Conservation (phyloP, 1,140 invertebrate genomes). For the Aphis craccivora region DNA sequence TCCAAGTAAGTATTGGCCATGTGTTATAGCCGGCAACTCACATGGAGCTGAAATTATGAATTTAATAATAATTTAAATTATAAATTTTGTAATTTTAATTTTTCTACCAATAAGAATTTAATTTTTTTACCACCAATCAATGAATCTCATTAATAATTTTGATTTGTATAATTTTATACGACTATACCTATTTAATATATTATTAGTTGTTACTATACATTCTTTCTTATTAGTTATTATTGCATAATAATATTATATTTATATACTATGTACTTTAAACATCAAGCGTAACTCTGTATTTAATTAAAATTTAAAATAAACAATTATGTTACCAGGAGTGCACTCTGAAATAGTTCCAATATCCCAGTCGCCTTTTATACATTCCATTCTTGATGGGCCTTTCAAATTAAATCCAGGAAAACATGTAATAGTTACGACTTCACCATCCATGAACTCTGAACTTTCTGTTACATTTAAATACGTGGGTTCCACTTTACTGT, state of each 20-base stretch:
- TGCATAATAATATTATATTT: not conserved
- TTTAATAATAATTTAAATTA: slow-evolving; percentile 19
- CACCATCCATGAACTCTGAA: slow-evolving; percentile 70
- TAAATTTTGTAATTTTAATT: not conserved
- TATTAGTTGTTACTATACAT: not conserved
- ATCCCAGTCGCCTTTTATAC: slow-evolving; percentile 82
- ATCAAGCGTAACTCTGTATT: not conserved
- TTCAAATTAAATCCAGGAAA: slow-evolving; percentile 73
- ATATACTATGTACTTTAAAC: not conserved
- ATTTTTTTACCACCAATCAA: not conserved
- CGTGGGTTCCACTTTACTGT: slow-evolving; percentile 44
- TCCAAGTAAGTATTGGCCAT: slow-evolving; percentile 78
- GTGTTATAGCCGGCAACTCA: slow-evolving; percentile 73
- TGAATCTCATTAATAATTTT: not conserved
- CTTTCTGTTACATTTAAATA: slow-evolving; percentile 63
- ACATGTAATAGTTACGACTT: slow-evolving; percentile 71
- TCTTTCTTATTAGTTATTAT: not conserved
- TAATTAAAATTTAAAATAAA: slow-evolving; percentile 33
- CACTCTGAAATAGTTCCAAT: slow-evolving; percentile 78
- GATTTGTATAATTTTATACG: not conserved
- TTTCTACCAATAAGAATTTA: not conserved
- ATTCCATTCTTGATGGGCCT: slow-evolving; percentile 75
- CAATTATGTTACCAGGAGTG: slow-evolving; percentile 69
- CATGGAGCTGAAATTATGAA: slow-evolving; percentile 68
- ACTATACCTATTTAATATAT: not conserved